Percentiles rank a stretch among this genome's conserved stretches.
These are phyloP conservation scores for Drosophila murphyi DNA, from an alignment of 1,140 invertebrate genomes.

Conservation along the genomic window DNA sequence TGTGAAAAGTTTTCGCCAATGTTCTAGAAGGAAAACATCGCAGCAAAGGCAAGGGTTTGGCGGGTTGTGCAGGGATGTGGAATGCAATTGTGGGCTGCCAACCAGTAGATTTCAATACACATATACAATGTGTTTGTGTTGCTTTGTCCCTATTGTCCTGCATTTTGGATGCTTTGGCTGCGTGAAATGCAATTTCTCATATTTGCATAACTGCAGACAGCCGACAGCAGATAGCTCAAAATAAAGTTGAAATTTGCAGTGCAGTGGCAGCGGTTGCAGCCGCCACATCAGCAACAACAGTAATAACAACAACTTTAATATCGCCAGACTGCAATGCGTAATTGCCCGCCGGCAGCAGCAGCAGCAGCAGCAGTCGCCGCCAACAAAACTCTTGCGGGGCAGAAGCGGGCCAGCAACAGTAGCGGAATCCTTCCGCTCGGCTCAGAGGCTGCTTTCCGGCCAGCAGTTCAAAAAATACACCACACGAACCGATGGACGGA, in stretches of 20 bases:
- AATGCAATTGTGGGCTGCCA: too few relatives aligned
- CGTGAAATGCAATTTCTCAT: constrained; percentile 82
- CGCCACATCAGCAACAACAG: constrained; percentile 10
- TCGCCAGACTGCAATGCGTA: constrained; percentile 69
- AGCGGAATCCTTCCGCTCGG: constrained; percentile 66
- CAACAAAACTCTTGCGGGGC: not conserved
- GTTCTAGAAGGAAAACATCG: constrained; percentile 12
- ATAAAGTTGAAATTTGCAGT: constrained; percentile 75
- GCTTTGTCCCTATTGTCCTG: constrained; percentile 72
- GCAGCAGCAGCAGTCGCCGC: not conserved
- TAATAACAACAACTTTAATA: constrained; percentile 73
- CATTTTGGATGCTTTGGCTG: constrained; percentile 46
- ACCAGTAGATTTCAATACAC: not conserved
- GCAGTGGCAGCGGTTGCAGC: constrained; percentile 36
- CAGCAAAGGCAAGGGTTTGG: not conserved
- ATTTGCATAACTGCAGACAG: constrained; percentile 82
- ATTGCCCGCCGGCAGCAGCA: constrained; percentile 47
- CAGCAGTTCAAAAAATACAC: constrained; percentile 68
- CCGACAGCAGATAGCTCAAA: constrained; percentile 73
- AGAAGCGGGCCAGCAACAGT: constrained; percentile 23
- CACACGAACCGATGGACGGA: constrained; percentile 18
- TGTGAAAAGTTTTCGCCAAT: constrained; percentile 79
- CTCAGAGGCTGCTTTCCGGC: constrained; percentile 61
- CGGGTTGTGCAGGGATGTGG: not conserved
- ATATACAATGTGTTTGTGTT: constrained; percentile 53